phyloP scores from a whole-genome alignment of 1,140 invertebrate genomes.

The Trichomalopsis sarcophagae region DNA sequence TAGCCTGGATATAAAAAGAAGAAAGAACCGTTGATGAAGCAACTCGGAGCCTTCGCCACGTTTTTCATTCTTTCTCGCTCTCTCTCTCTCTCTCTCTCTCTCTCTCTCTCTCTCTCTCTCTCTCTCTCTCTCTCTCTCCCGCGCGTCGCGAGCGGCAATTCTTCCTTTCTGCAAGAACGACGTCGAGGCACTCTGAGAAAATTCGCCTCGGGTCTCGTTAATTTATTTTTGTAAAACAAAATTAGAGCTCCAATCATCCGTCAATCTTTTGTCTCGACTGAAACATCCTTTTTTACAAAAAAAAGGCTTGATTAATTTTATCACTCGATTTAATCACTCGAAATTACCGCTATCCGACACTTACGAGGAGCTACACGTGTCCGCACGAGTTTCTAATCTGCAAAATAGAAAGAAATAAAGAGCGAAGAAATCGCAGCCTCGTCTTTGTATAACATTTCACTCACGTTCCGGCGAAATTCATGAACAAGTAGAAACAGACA shows the following conservation, averaged over 20 bases:
- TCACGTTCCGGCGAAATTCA: neutral
- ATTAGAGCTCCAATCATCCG: too few relatives aligned
- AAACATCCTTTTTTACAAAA: too few relatives aligned
- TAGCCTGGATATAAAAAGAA: conserved; percentile 35
- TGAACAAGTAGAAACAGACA: conserved; percentile 13
- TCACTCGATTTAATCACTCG: too few relatives aligned
- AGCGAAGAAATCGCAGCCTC: neutral
- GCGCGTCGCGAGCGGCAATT: neutral
- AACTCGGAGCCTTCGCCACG: conserved; percentile 19
- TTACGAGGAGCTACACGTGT: neutral
- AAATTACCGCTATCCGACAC: too few relatives aligned
- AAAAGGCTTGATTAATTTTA: too few relatives aligned
- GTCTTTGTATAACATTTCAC: neutral
- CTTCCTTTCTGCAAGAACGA: neutral
- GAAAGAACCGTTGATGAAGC: conserved; percentile 32
- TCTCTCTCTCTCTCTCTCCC: too few relatives aligned
- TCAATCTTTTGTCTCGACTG: too few relatives aligned
- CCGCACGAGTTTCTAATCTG: neutral
- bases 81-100: neutral
- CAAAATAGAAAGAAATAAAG: neutral
- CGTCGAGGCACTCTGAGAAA: neutral
- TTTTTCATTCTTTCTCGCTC: conserved; percentile 23
- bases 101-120: neutral
- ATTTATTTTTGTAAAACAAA: too few relatives aligned
- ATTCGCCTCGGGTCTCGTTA: neutral